Conservation (phyloP, 1,140 invertebrate genomes). For the Penaeus vannamei region DNA sequence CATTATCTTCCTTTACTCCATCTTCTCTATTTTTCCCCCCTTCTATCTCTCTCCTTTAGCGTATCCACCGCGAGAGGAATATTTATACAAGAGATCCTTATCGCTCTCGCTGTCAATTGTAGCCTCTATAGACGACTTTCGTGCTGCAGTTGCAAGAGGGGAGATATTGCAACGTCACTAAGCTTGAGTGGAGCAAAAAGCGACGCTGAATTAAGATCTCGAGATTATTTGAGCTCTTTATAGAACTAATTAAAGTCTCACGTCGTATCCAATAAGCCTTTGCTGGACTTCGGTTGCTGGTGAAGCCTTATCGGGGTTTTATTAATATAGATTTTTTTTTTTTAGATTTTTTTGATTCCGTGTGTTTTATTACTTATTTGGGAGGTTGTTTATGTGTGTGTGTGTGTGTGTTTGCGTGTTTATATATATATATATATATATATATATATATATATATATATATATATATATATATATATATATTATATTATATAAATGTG, state of each 20-base stretch:
- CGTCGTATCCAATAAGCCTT: background rate
- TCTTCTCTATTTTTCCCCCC: background rate
- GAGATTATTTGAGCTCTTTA: background rate
- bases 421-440: background rate
- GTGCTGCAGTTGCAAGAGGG: background rate
- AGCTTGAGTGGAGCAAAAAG: background rate
- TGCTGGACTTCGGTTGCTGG: background rate
- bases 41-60: background rate
- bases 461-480: too few relatives aligned
- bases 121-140: background rate
- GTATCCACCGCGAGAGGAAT: background rate
- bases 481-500: too few relatives aligned
- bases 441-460: slow-evolving; percentile 4
- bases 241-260: slow-evolving; percentile 1
- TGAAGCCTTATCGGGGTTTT: background rate
- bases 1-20: background rate
- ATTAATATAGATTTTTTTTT: too few relatives aligned
- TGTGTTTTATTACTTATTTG: too few relatives aligned
- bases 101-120: background rate
- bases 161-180: too few relatives aligned
- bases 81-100: background rate
- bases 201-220: background rate
- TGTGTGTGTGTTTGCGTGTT: too few relatives aligned
- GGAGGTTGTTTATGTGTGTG: too few relatives aligned
- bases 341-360: too few relatives aligned